Evolutionary conservation across 2,888 invertebrate genomes (phyloP).

Genomic region (Rhodophaea formosa): DNA sequence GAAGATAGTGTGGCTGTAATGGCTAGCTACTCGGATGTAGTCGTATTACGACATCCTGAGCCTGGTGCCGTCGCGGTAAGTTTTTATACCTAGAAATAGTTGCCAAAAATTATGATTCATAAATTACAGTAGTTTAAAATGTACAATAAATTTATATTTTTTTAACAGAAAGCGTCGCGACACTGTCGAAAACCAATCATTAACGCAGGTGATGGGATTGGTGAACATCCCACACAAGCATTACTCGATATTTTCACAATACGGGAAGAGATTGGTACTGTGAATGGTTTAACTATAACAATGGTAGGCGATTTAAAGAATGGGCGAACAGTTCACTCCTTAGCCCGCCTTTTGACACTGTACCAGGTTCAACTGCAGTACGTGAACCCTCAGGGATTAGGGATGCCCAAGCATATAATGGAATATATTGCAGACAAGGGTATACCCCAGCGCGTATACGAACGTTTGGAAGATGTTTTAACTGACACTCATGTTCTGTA

Average conservation of each 20-base stretch:
- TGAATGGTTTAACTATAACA: slow-evolving; percentile 97
- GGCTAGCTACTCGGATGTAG: slow-evolving; percentile 96
- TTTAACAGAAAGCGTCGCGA: slow-evolving; percentile 88
- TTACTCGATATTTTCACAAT: slow-evolving; percentile 98
- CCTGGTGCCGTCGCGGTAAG: slow-evolving; percentile 94
- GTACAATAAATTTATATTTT: slow-evolving; percentile 1
- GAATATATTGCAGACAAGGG: slow-evolving; percentile 90
- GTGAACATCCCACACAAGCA: slow-evolving; percentile 99
- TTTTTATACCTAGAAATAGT: slow-evolving; percentile 31
- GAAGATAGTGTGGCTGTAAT: slow-evolving; percentile 93
- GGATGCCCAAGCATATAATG: slow-evolving; percentile 94
- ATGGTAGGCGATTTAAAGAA: slow-evolving; percentile 99
- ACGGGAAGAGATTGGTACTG: slow-evolving; percentile 98
- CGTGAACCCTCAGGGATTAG: slow-evolving; percentile 92
- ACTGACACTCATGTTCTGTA: slow-evolving; percentile 98
- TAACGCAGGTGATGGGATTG: slow-evolving; percentile 98
- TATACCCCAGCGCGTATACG: slow-evolving; percentile 87
- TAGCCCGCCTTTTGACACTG: slow-evolving; percentile 94
- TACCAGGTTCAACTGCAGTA: slow-evolving; percentile 97
- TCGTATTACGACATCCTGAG: slow-evolving; percentile 96
- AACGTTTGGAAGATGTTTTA: slow-evolving; percentile 91
- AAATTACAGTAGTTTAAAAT: not conserved
- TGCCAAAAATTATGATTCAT: not conserved
- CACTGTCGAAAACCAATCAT: slow-evolving; percentile 94
- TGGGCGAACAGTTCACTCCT: slow-evolving; percentile 98